Evolutionary conservation across 2,113 vertebrate genomes (phyloP).

Genomic region (Fukomys damarensis): DNA sequence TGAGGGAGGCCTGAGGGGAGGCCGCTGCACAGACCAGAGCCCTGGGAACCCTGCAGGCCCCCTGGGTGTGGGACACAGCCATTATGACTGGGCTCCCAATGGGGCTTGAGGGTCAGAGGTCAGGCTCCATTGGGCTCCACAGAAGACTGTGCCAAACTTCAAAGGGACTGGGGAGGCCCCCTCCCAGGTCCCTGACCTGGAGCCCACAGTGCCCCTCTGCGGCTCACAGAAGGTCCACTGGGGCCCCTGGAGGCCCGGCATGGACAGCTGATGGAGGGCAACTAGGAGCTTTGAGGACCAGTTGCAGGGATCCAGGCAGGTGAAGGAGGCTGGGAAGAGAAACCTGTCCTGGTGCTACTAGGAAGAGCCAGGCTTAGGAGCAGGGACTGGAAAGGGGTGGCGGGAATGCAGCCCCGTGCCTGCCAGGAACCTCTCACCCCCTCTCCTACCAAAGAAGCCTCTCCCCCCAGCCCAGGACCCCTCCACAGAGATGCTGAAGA

Average conservation of each 20-base stretch:
- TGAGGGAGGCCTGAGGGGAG: not conserved
- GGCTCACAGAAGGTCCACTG: not conserved
- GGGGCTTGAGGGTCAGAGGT: not conserved
- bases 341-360: no score
- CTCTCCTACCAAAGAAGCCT: not conserved
- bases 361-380: not conserved
- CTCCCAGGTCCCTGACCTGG: not conserved
- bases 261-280: not conserved
- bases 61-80: no score
- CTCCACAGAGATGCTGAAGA: not conserved
- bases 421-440: not conserved
- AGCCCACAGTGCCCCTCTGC: not conserved
- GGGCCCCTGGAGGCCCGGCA: not conserved
- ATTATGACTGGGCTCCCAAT: no score
- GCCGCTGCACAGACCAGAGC: not conserved
- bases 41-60: no score
- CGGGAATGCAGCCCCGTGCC: rapidly evolving
- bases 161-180: not conserved
- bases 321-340: not conserved
- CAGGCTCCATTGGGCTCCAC: not conserved
- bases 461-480: rapidly evolving
- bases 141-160: not conserved
- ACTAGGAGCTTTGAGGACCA: not conserved
- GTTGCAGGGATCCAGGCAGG: not conserved
- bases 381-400: not conserved